Base-by-base conservation (phyloP, 2,797 vertebrate genomes). In the Leptatherina wallacei region DNA sequence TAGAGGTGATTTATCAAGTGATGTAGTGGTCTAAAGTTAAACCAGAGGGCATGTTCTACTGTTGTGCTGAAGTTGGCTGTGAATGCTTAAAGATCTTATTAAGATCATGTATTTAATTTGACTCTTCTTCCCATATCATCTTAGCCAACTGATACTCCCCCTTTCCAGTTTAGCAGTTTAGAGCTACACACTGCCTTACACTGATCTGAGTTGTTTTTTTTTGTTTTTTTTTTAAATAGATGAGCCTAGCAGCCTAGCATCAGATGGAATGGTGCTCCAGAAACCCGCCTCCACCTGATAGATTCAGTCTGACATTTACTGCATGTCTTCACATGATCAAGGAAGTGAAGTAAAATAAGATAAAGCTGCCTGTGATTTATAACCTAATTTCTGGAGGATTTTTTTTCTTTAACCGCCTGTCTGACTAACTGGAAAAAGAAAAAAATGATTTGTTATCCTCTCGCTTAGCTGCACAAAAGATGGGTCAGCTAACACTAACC, bases 1-100 rank as follows among this genome's bases (percentile, higher is more conserved):
- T 86, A 72, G 56, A 58, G 65, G 70, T 79, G 58, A 85, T 88
- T 89, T 71, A 83, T 86, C 67, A 75, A 78, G 66, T 71, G 61
- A 80, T 70, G 73, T 54, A 24, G 75, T 59, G 2, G 58, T 73
- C 40, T 51, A 2, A 63, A 85, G 20, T 57, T 36, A 22, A 55
- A 35, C 44, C 61, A 38, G 24, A 54, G 18, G 18, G 16, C 0
- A 1, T 52, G 22, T 33, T 61, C 70, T 74, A 20, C 61, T 57
- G 18, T n/a, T 18, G 42, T 65, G 63, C 36, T 76, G 6, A 60
- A 47, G 42, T 78, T 61, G 32, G 42, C 62, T 67, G 30, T 51
- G 67, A 61, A 35, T 54, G 60, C 69, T 75, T 73, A 32, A 54
- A 73, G 24, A 61, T 61, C 32, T 61, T 65, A 85, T 69, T 59